Evolutionary conservation across 1,140 invertebrate genomes (phyloP).

Genomic region (Mactra quadrangularis): DNA sequence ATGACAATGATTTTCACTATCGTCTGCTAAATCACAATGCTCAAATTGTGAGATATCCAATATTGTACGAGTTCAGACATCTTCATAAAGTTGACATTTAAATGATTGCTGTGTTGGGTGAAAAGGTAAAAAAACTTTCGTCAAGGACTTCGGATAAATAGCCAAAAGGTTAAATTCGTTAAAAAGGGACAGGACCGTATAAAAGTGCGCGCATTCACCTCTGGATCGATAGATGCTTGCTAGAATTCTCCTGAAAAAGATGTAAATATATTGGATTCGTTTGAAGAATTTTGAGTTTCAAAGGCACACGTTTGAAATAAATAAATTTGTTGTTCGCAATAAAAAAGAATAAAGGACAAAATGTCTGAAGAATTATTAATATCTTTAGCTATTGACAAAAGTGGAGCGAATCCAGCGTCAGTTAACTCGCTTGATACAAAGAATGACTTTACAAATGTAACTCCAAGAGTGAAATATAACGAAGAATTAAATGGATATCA

Average conservation of each 20-base stretch:
- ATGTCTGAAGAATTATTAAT: neutral
- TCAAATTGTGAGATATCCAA: neutral
- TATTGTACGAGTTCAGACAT: neutral
- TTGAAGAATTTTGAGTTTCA: neutral
- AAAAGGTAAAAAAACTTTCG: neutral
- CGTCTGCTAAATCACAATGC: neutral
- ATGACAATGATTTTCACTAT: constrained; percentile 1
- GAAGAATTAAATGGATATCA: constrained; percentile 52
- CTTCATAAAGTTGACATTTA: neutral
- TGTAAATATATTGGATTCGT: neutral
- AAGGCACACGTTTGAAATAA: neutral
- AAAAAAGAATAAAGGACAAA: neutral
- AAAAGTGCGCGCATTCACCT: too few relatives aligned
- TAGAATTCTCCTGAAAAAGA: neutral
- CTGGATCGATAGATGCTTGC: neutral
- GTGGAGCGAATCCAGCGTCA: constrained; percentile 3
- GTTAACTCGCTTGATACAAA: neutral
- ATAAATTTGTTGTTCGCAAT: neutral
- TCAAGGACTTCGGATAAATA: neutral
- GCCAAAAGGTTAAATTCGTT: too few relatives aligned
- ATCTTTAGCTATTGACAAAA: constrained; percentile 7
- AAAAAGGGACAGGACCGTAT: constrained; percentile 5
- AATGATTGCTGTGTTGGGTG: neutral
- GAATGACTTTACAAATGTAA: neutral
- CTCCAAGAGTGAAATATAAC: constrained; percentile 39